Conservation (phyloP, 2,888 invertebrate genomes). For the Sthenelais limicola region DNA sequence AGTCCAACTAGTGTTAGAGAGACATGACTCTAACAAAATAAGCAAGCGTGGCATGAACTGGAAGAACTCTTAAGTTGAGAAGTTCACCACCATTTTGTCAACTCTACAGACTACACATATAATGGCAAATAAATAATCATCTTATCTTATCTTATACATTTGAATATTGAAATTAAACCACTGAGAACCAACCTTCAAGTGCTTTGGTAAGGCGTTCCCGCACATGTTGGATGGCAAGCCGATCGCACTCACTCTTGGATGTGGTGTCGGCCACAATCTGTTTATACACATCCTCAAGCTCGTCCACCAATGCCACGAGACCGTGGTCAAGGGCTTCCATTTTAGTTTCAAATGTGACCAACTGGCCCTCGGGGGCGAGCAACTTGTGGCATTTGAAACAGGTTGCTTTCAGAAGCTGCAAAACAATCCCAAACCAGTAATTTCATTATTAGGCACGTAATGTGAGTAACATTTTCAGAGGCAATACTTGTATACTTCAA, state of each 20-base stretch:
- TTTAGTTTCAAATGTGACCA: conserved; percentile 79
- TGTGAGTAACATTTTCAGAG: no score
- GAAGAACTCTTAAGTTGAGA: no score
- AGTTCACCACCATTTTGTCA: no score
- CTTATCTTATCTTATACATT: no score
- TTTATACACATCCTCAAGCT: conserved; percentile 53
- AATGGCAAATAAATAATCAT: no score
- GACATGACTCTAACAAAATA: no score
- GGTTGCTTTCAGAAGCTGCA: conserved; percentile 72
- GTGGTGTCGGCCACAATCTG: conserved; percentile 47
- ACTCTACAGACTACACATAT: no score
- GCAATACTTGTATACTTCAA: no score
- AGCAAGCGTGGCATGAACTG: no score
- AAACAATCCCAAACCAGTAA: conserved; percentile 15
- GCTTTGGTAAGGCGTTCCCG: conserved; percentile 53
- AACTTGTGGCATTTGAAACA: conserved; percentile 74
- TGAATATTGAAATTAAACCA: no score
- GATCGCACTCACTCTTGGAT: conserved; percentile 6
- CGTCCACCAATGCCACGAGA: conserved; percentile 53
- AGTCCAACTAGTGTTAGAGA: no score
- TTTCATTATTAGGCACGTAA: neutral
- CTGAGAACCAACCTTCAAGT: conserved; percentile 49
- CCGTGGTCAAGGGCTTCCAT: conserved; percentile 79
- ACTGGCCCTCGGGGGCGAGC: conserved; percentile 48
- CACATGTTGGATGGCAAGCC: conserved; percentile 55